Evolutionary conservation across 2,113 vertebrate species (phyloP).

Genomic region (Oxyruncus cristatus): DNA sequence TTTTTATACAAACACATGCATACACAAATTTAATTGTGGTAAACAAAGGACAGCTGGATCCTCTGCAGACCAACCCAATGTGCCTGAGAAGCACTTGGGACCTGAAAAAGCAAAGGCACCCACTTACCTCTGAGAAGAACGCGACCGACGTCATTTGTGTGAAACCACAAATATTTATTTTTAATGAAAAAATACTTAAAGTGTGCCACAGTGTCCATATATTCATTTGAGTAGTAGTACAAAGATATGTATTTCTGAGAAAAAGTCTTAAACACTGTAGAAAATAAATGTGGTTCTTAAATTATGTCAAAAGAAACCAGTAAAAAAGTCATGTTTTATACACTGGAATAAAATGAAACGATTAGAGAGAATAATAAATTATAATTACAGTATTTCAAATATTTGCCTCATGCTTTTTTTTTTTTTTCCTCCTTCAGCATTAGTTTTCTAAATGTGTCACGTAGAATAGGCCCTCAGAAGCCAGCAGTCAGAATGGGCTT

Average conservation of each 20-base stretch:
- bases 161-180: conserved; percentile 80
- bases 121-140: conserved; percentile 36
- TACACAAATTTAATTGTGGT: neutral
- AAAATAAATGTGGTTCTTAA: conserved; percentile 77
- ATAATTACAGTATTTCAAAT: conserved; percentile 74
- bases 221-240: conserved; percentile 77
- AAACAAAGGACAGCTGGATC: neutral
- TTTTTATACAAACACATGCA: neutral
- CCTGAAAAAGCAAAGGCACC: neutral
- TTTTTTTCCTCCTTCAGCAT: neutral
- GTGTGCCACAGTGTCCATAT: conserved; percentile 75
- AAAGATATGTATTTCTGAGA: conserved; percentile 76
- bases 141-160: conserved; percentile 56
- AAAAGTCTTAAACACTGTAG: conserved; percentile 70
- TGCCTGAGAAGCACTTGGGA: neutral
- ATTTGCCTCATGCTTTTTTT: conserved; percentile 38
- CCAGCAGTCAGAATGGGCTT: conserved; percentile 1
- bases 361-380: conserved; percentile 73
- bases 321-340: conserved; percentile 72
- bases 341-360: conserved; percentile 65
- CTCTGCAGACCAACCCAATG: neutral
- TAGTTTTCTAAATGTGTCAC: conserved; percentile 46
- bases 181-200: conserved; percentile 78
- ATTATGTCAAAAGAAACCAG: conserved; percentile 71
- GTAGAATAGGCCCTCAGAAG: neutral